These are phyloP conservation scores for Callospermophilus lateralis DNA, from an alignment of 2,113 vertebrate species.

Conservation along the genomic window DNA sequence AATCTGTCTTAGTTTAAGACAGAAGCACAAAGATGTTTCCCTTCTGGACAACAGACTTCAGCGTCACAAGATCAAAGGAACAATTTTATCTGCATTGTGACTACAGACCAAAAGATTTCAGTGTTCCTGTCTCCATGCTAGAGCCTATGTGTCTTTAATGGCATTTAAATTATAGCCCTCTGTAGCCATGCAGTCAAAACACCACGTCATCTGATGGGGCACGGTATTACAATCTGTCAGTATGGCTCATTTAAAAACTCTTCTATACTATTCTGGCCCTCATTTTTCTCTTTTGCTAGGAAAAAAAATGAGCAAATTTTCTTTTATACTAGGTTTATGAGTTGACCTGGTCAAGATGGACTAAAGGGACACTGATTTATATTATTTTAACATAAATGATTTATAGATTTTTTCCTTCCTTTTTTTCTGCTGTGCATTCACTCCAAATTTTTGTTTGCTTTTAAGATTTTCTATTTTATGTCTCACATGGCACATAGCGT, in stretches of 20 bases:
- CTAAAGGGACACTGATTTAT: not conserved
- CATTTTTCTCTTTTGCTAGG: constrained; percentile 45
- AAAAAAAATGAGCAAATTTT: not conserved
- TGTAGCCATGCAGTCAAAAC: constrained; percentile 86
- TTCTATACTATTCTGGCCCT: constrained; percentile 77
- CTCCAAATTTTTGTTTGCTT: not conserved
- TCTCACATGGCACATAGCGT: not conserved
- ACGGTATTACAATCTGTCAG: constrained; percentile 83
- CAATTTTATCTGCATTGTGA: constrained; percentile 78
- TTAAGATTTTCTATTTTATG: not conserved
- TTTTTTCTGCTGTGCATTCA: not conserved
- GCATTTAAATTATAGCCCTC: constrained; percentile 92
- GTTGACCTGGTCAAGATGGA: not conserved
- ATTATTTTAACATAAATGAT: not conserved
- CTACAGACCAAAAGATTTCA: constrained; percentile 69
- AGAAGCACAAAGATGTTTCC: constrained; percentile 67
- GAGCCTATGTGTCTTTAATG: constrained; percentile 84
- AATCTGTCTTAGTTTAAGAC: constrained; percentile 68
- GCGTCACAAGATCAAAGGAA: constrained; percentile 80
- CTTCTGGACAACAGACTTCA: constrained; percentile 67
- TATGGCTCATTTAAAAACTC: constrained; percentile 72
- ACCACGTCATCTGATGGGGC: constrained; percentile 84
- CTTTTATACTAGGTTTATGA: constrained; percentile 20
- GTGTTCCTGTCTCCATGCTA: constrained; percentile 69
- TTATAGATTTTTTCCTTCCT: not conserved